These are phyloP conservation scores for Serranus cabrilla DNA, from an alignment of 2,797 vertebrate genomes.

Conservation along the genomic window DNA sequence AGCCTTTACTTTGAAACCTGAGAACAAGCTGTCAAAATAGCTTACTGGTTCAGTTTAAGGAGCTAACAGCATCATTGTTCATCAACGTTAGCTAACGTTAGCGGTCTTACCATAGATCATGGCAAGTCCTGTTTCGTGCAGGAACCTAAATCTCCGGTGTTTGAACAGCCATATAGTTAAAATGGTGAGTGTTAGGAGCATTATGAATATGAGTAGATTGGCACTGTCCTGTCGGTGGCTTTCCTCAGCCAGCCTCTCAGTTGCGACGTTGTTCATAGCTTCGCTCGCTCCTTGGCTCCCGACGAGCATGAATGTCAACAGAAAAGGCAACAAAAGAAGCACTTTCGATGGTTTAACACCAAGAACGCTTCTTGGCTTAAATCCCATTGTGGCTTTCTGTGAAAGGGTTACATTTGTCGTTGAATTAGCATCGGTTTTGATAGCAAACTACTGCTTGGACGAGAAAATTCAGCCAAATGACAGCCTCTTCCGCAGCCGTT, in stretches of 20 bases:
- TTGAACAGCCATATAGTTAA: constrained; percentile 95
- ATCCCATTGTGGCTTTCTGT: constrained; percentile 56
- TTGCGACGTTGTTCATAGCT: constrained; percentile 90
- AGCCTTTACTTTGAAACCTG: neutral
- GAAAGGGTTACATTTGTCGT: constrained; percentile 58
- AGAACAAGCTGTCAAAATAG: constrained; percentile 21
- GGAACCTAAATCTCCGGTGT: constrained; percentile 89
- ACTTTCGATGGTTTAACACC: constrained; percentile 26
- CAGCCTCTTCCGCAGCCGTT: constrained; percentile 55
- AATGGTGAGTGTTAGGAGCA: constrained; percentile 93
- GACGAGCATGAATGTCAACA: constrained; percentile 60
- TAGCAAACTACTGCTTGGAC: neutral
- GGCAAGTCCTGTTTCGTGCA: constrained; percentile 93
- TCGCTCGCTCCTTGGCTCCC: constrained; percentile 73
- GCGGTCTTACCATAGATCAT: constrained; percentile 92
- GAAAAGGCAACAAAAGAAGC: constrained; percentile 51
- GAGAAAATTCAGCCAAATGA: constrained; percentile 25
- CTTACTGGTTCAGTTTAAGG: constrained; percentile 16
- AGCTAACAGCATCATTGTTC: constrained; percentile 32
- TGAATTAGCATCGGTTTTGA: neutral
- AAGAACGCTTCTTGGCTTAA: neutral
- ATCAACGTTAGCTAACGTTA: neutral
- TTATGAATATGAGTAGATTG: constrained; percentile 92
- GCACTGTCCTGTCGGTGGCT: constrained; percentile 93
- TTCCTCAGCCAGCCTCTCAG: constrained; percentile 92